A percentile compares a stretch with the other conserved stretches of the same genome.
Evolutionary conservation across 2,113 vertebrate genomes (phyloP).

Genomic region (Hylia prasina): DNA sequence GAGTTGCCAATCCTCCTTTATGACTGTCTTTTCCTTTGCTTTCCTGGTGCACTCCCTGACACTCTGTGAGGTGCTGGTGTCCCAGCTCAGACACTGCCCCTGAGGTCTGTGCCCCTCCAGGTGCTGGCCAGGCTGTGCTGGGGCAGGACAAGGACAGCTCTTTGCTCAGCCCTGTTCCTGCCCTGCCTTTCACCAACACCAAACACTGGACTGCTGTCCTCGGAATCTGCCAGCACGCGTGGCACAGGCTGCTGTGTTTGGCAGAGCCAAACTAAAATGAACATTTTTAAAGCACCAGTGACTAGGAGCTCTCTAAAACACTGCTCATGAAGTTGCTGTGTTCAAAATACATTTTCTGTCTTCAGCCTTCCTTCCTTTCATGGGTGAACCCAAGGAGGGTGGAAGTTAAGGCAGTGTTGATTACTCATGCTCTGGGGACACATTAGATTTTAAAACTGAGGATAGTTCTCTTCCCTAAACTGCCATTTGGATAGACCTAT

Average conservation of each 20-base stretch:
- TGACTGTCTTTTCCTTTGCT: not conserved
- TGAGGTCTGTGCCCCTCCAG: not conserved
- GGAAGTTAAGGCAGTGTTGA: not conserved
- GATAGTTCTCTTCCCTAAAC: not conserved
- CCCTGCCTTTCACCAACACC: not conserved
- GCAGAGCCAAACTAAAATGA: not conserved
- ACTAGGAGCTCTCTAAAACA: not conserved
- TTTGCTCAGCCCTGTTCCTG: not conserved
- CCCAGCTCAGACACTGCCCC: not conserved
- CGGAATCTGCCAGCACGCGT: fast-evolving
- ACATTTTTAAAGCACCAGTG: not conserved
- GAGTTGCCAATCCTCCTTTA: not conserved
- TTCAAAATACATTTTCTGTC: not conserved
- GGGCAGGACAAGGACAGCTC: fast-evolving
- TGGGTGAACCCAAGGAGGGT: not conserved
- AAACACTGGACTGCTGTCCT: fast-evolving
- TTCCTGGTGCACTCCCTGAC: not conserved
- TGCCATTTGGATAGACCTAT: not conserved
- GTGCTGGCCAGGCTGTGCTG: not conserved
- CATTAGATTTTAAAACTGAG: not conserved
- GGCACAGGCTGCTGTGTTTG: not conserved
- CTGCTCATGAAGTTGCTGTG: not conserved
- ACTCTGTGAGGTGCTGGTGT: not conserved
- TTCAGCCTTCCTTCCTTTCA: not conserved
- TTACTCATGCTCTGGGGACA: not conserved